Conservation (phyloP, 2,797 vertebrate genomes). For the Nasua narica region DNA sequence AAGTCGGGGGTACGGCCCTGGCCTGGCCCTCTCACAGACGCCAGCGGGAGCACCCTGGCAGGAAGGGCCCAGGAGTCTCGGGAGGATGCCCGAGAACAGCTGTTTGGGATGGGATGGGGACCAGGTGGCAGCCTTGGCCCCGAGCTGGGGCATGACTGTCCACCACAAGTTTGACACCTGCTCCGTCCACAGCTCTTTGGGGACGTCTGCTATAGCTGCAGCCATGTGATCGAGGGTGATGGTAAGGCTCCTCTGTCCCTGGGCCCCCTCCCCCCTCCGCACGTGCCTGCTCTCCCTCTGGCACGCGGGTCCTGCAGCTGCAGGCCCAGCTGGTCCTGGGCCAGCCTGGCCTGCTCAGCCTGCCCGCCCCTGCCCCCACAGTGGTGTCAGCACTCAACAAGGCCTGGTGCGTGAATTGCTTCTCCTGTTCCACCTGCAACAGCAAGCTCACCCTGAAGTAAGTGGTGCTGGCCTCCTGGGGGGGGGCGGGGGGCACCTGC, state of each 20-base stretch:
- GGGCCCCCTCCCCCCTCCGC: conserved; percentile 13
- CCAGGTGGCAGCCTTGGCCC: neutral
- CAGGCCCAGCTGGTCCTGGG: conserved; percentile 66
- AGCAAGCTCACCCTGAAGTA: conserved; percentile 86
- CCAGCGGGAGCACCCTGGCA: neutral
- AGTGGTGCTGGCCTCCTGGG: conserved; percentile 52
- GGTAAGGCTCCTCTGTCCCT: conserved; percentile 79
- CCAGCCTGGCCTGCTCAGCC: neutral
- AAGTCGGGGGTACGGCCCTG: no score
- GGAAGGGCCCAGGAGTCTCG: neutral
- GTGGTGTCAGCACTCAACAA: conserved; percentile 88
- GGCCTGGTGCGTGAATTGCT: conserved; percentile 87
- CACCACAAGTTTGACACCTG: neutral
- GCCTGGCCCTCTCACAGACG: neutral
- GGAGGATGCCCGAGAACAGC: neutral
- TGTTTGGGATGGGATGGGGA: neutral
- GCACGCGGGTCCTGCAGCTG: conserved; percentile 54
- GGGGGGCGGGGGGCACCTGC: accelerated
- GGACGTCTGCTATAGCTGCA: conserved; percentile 86
- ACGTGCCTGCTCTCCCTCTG: neutral
- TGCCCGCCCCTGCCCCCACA: conserved; percentile 32
- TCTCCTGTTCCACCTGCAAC: conserved; percentile 86
- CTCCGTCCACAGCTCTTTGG: conserved; percentile 83
- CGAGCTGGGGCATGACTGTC: accelerated
- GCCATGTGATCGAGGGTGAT: conserved; percentile 86